A percentile compares a stretch with the other conserved stretches of the same genome.
These are phyloP conservation scores for Xiphophorus couchianus DNA, from an alignment of 2,113 vertebrate genomes.

Conservation along the genomic window DNA sequence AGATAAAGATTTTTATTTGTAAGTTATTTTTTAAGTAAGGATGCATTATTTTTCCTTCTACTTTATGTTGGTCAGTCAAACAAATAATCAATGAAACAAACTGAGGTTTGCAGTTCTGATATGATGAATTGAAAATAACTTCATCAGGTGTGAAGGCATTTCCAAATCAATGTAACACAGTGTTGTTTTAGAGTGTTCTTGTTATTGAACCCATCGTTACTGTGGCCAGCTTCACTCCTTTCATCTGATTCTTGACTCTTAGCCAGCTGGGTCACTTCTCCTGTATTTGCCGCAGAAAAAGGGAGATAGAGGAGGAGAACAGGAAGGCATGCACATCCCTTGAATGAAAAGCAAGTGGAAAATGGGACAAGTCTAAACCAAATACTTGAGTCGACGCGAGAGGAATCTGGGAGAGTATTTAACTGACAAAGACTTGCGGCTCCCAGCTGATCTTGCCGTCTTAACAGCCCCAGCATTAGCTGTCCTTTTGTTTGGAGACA, in stretches of 20 bases:
- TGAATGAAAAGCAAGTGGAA: slow-evolving; percentile 37
- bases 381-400: slow-evolving; percentile 12
- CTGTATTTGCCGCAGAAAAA: slow-evolving; percentile 29
- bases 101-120: too few relatives aligned
- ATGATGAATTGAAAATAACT: neutral
- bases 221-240: slow-evolving; percentile 20
- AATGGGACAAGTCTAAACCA: slow-evolving; percentile 34
- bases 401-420: slow-evolving; percentile 4
- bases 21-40: too few relatives aligned
- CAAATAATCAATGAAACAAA: too few relatives aligned
- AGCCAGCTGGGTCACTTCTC: slow-evolving; percentile 57
- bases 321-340: slow-evolving; percentile 41
- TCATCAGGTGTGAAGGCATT: neutral
- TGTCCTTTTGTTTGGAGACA: slow-evolving; percentile 37
- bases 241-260: slow-evolving; percentile 43
- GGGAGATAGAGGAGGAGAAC: slow-evolving; percentile 22
- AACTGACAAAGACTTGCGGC: slow-evolving; percentile 17
- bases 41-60: too few relatives aligned
- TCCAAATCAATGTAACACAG: neutral
- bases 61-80: too few relatives aligned
- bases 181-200: neutral
- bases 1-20: too few relatives aligned
- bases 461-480: slow-evolving; percentile 12
- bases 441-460: slow-evolving; percentile 30
- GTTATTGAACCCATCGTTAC: slow-evolving; percentile 21